Percentiles rank a stretch among this genome's conserved stretches.
phyloP scores from a whole-genome alignment of 2,797 vertebrate genomes.

The Vipera latastei region DNA sequence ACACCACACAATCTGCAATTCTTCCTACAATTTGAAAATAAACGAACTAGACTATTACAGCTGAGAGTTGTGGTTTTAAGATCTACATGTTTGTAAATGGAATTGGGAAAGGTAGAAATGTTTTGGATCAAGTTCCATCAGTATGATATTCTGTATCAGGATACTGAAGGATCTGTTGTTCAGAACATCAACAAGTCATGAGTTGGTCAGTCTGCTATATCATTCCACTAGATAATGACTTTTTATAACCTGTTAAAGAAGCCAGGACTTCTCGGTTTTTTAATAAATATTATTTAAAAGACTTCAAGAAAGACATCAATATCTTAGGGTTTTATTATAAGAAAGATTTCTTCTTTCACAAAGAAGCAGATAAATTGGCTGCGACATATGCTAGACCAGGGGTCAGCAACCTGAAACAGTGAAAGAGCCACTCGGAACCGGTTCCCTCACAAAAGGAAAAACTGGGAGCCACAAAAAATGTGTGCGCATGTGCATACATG shows the following conservation, averaged over 20 bases:
- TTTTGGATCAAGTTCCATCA: not conserved
- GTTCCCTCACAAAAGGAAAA: no score
- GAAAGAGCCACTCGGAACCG: no score
- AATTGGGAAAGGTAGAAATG: not conserved
- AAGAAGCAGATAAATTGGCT: not conserved
- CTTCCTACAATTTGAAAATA: not conserved
- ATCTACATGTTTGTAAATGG: not conserved
- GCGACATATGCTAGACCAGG: not conserved
- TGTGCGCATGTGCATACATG: no score
- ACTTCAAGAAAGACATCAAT: not conserved
- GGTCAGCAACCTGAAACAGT: no score
- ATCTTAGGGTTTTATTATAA: not conserved
- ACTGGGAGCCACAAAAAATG: no score
- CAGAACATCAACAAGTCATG: not conserved
- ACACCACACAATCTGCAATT: not conserved
- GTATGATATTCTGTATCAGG: not conserved
- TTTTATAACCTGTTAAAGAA: not conserved
- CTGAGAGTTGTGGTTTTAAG: not conserved
- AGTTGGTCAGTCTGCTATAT: not conserved
- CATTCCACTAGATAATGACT: not conserved
- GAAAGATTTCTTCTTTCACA: not conserved
- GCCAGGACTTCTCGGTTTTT: not conserved
- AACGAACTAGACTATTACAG: not conserved
- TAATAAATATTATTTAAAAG: not conserved
- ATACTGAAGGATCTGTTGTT: not conserved